These are phyloP conservation scores for Malaclemys terrapin DNA, from an alignment of 2,113 vertebrate species.

Conservation along the genomic window DNA sequence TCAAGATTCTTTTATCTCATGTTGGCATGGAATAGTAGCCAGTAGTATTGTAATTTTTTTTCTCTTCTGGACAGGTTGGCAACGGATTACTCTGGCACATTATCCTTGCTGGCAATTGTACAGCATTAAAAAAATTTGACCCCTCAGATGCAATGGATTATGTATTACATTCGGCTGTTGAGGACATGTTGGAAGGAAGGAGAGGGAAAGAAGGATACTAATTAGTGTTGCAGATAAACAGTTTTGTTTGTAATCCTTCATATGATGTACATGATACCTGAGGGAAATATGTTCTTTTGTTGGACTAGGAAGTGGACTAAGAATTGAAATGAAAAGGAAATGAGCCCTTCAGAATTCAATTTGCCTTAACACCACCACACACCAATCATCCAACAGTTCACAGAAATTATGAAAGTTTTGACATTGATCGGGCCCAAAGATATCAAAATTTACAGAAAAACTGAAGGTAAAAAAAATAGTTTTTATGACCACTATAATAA, in stretches of 20 bases:
- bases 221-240: neutral
- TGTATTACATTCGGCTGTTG: neutral
- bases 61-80: neutral
- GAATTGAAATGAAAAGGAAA: neutral
- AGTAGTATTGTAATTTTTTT: neutral
- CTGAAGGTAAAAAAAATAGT: neutral
- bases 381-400: neutral
- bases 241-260: neutral
- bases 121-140: neutral
- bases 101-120: neutral
- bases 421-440: accelerated
- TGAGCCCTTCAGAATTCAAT: accelerated
- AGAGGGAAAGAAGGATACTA: neutral
- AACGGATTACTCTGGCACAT: neutral
- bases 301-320: neutral
- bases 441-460: neutral
- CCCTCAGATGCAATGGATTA: neutral
- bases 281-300: neutral
- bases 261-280: neutral
- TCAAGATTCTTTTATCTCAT: neutral
- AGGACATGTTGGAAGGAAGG: neutral
- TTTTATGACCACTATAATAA: neutral
- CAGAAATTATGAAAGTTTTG: neutral
- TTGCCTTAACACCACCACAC: neutral
- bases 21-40: neutral